Evolutionary conservation across 2,888 invertebrate genomes (phyloP), one percentile per base, ranked within the genome.

Genomic region (Drosophila neonasuta): DNA sequence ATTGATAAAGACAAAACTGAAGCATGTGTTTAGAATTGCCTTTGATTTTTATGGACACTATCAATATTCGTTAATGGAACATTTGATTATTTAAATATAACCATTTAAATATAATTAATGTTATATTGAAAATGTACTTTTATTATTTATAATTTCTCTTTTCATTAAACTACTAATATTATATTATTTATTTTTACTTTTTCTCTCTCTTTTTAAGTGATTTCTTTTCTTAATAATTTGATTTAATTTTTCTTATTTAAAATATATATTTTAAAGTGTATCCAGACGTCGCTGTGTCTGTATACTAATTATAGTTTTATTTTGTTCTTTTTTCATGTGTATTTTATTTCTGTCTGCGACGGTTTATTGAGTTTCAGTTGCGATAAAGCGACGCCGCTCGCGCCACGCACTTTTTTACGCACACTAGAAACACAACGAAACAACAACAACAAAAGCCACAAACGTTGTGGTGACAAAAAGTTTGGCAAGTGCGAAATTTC

Each of bases 351-450:
- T 62, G 56, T 71, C 68, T 66, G 72, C 54, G 42, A 8, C 42
- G 74, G 70, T 79, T 79, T 76, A 79, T 79, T 81, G 76, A 73
- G 61, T 79, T 72, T 72, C 48, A 51, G 54, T 56, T 66, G 74
- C 74, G 77, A 77, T 77, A 77, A 58, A 67, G 75, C 52, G 54
- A 65, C 68, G 70, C 59, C 71, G 82, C 80, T 74, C 81, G 78
- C 71, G 61, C 64, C 71, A 81, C 80, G 77, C 81, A 83, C 74
- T 76, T 80, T 77, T 74, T 71, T 65, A 72, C 64, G 57, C 75
- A 71, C 65, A 65, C 32, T 55, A 17, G 20, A 20, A 46, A 52
- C 11, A 51, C 41, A 52, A 54, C 20, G 20, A 60, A 56, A 20
- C 15, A 48, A 39, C 54, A 34, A 45, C 60, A 59, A 36, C 30